These are phyloP conservation scores for Solenopsis invicta DNA, from an alignment of 1,140 invertebrate genomes.

Conservation along the genomic window DNA sequence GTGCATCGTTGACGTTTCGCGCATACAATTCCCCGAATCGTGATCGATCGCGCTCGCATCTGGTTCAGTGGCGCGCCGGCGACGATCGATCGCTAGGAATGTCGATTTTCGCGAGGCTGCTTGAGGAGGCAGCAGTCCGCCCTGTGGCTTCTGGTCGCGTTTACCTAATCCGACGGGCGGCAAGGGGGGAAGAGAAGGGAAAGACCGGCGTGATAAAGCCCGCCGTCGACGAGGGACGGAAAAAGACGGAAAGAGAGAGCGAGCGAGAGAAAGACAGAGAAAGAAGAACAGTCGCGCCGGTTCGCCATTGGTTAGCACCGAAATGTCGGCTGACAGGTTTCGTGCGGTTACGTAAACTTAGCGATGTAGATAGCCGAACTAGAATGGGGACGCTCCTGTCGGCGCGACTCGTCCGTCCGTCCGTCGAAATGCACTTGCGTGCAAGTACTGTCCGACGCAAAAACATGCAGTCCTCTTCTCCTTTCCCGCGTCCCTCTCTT, in stretches of 20 bases:
- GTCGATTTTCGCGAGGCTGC: conserved; percentile 50
- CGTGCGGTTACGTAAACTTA: conserved; percentile 85
- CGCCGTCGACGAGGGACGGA: background rate
- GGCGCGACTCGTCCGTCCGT: conserved; percentile 79
- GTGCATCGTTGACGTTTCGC: conserved; percentile 32
- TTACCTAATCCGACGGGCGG: conserved; percentile 34
- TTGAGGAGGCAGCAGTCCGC: conserved; percentile 14
- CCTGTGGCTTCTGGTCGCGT: conserved; percentile 43
- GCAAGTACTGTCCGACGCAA: conserved; percentile 75
- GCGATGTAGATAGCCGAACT: conserved; percentile 84
- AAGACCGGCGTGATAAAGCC: conserved; percentile 46
- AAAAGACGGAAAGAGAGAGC: conserved; percentile 27
- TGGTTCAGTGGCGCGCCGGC: conserved; percentile 54
- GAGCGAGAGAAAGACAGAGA: no score
- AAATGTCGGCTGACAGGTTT: conserved; percentile 85
- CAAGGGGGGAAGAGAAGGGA: background rate
- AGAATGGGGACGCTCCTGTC: conserved; percentile 83
- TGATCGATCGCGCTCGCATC: conserved; percentile 52
- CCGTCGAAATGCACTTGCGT: conserved; percentile 80
- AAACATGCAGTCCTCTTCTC: conserved; percentile 75
- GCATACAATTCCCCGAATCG: conserved; percentile 35
- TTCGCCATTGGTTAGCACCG: conserved; percentile 79
- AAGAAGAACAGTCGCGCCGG: conserved; percentile 52
- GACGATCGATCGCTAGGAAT: conserved; percentile 41
- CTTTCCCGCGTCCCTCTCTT: conserved; percentile 45